These are phyloP conservation scores for Homarus gammarus DNA, from an alignment of 2,888 invertebrate genomes.

Conservation along the genomic window DNA sequence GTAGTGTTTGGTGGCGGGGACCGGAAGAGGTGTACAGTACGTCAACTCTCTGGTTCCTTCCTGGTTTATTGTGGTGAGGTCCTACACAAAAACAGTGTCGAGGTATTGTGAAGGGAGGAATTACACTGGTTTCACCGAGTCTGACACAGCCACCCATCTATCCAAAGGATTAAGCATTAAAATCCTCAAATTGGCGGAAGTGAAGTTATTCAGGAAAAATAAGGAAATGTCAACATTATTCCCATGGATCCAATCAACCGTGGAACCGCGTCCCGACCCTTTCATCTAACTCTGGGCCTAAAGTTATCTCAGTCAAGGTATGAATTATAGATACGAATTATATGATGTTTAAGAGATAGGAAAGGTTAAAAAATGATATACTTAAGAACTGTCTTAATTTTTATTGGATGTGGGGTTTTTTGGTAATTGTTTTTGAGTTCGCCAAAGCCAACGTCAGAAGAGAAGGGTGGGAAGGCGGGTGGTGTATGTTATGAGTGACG, in stretches of 20 bases:
- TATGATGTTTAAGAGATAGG: no score
- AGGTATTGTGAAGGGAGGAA: conserved; percentile 27
- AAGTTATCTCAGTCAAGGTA: no score
- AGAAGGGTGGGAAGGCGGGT: background rate
- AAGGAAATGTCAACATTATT: conserved; percentile 18
- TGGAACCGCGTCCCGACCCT: background rate
- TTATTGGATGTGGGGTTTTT: no score
- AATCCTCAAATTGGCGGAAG: conserved; percentile 34
- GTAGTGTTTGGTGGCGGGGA: no score
- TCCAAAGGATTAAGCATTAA: conserved; percentile 40
- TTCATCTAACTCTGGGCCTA: no score
- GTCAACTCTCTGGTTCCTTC: no score
- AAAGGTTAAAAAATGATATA: no score
- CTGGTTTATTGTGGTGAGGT: background rate
- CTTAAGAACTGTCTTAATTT: no score
- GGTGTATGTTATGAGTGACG: conserved; percentile 24
- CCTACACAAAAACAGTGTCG: conserved; percentile 13
- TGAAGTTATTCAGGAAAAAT: conserved; percentile 20
- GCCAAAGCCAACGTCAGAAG: conserved; percentile 10
- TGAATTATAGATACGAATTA: no score
- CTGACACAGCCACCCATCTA: background rate
- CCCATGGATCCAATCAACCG: conserved; percentile 13
- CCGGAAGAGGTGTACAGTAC: no score
- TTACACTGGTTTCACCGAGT: conserved; percentile 28
- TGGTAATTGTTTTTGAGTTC: no score